Evolutionary conservation across 92 coral and sea anemone species (phyloP).

Genomic region (Ricordea florida): DNA sequence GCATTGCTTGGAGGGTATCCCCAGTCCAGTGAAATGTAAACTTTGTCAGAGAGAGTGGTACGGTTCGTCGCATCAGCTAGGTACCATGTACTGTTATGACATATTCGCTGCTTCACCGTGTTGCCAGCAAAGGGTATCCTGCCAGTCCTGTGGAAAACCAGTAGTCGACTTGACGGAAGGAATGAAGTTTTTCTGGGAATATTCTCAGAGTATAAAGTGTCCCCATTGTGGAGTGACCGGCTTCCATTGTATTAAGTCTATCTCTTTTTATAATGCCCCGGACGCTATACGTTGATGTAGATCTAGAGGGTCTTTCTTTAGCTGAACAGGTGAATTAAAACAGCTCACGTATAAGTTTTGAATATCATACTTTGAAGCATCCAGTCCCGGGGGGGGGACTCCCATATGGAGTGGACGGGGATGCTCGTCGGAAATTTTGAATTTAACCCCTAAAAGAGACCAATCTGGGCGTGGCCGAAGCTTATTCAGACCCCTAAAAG

Average conservation of each 20-base stretch:
- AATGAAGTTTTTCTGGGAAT: conserved; percentile 89
- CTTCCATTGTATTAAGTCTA: conserved; percentile 91
- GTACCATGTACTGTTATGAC: conserved; percentile 93
- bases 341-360: too few species aligned
- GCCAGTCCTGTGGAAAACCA: conserved; percentile 94
- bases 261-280: conserved; percentile 26
- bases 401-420: too few species aligned
- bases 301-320: too few species aligned
- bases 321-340: too few species aligned
- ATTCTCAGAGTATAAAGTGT: conserved; percentile 85
- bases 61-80: conserved; percentile 96
- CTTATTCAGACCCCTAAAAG: too few species aligned
- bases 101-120: conserved; percentile 98
- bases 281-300: conserved; percentile 8
- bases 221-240: conserved; percentile 97
- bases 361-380: too few species aligned
- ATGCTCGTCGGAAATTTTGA: too few species aligned
- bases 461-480: too few species aligned
- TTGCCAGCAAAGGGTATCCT: conserved; percentile 88
- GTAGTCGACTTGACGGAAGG: conserved; percentile 79
- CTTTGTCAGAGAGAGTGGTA: conserved; percentile 90
- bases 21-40: conserved; percentile 89
- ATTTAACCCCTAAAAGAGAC: too few species aligned
- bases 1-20: conserved; percentile 95
- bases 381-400: too few species aligned